Evolutionary conservation across 2,888 invertebrate genomes (phyloP).

Genomic region (Pherbina coryleti): DNA sequence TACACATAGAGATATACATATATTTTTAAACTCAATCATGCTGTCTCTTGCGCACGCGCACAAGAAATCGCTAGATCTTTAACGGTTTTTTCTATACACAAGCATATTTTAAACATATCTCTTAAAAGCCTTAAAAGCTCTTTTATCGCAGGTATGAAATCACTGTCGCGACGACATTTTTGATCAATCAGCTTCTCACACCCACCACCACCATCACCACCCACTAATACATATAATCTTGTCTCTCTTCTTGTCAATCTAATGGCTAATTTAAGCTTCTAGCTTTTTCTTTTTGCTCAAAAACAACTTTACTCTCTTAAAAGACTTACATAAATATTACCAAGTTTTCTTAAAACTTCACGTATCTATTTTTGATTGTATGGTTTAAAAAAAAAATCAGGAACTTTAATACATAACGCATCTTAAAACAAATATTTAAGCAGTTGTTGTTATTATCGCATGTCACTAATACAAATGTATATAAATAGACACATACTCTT

Average conservation of each 20-base stretch:
- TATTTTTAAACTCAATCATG: background rate
- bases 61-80: background rate
- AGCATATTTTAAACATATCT: background rate
- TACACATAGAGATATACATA: background rate
- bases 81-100: background rate
- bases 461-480: constrained; percentile 4
- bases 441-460: background rate
- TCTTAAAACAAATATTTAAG: background rate
- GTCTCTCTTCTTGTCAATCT: background rate
- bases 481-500: background rate
- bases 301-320: background rate
- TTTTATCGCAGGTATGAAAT: constrained; percentile 40
- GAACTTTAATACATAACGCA: background rate
- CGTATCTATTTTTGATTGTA: background rate
- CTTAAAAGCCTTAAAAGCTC: background rate
- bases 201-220: background rate
- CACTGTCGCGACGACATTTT: background rate
- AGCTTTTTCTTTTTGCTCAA: background rate
- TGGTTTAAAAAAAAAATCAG: background rate
- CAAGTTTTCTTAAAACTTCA: background rate
- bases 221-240: background rate
- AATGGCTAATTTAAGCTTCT: background rate
- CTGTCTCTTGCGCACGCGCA: background rate
- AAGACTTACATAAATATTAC: background rate
- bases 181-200: background rate